Base-by-base conservation (phyloP, 37 sponge, comb jelly and placozoan genomes). In the Cliona cf. orientalis region DNA sequence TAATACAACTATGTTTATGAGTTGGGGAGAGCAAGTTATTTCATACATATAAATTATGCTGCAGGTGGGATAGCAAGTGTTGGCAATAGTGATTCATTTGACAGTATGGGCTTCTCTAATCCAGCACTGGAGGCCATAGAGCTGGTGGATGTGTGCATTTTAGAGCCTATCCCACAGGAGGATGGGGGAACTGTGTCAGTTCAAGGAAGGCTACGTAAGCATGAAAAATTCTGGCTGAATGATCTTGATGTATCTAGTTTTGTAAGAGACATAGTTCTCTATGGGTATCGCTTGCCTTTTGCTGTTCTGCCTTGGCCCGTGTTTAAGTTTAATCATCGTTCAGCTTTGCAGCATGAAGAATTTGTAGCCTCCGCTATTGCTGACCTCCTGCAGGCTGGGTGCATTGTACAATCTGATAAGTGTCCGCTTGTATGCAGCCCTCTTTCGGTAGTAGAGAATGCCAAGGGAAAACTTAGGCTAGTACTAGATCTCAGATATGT, bases 371-470 rank as follows among this genome's bases (percentile, higher is more conserved):
- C 63, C 7, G 25, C 11, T 19, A 62, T 62, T 22, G 26, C 11
- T n/a, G 29, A n/a, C 6, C 63, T 62, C 5, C 28, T 62, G 6
- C 28, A 14, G 23, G 63, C 63, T n/a, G 23, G 6, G 28, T 62
- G 63, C 29, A n/a, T 62, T n/a, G 6, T 62, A 7, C 26, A 62
- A n/a, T 25, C 26, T n/a, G 23, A 5, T 62, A 26, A n/a, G 9
- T 62, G 63, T 22, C 63, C 63, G 6, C 23, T 14, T n/a, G 63
- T 62, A 26, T 62, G 63, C 26, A 62, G 63, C 23, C 63, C 63
- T 25, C 63, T 62, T 14, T 22, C 6, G 63, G 63, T 62, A 7
- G 63, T 62, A 6, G 7, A n/a, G 11, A 62, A 62, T 62, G 7
- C 25, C 7, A 9, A 9, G 6, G 26, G 25, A 9, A 62, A 62